These are phyloP conservation scores for Pseudotriccus pelzelni DNA, from an alignment of 2,797 vertebrate species.

Conservation along the genomic window DNA sequence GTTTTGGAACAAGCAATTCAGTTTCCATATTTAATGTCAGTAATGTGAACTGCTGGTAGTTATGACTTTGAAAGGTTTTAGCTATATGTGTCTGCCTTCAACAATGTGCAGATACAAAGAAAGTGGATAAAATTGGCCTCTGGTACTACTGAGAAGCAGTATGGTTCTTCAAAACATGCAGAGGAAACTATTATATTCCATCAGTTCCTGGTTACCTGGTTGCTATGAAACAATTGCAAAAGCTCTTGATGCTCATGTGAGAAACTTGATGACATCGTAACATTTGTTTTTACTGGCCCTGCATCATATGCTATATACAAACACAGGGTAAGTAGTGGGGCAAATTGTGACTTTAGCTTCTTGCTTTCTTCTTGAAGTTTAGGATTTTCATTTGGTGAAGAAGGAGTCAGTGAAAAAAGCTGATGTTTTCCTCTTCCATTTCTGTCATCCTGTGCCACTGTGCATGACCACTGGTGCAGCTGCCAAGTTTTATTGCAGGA, in stretches of 20 bases:
- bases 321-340: not conserved
- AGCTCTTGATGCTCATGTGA: not conserved
- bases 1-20: not conserved
- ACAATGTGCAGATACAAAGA: fast-evolving
- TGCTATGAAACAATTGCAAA: not conserved
- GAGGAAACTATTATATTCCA: not conserved
- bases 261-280: not conserved
- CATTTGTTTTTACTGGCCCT: not conserved
- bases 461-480: not conserved
- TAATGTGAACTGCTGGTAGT: not conserved
- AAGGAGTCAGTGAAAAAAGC: not conserved
- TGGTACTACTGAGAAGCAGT: not conserved
- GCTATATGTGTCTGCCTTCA: not conserved
- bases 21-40: not conserved
- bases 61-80: not conserved
- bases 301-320: not conserved
- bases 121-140: not conserved
- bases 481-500: no score
- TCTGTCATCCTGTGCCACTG: not conserved
- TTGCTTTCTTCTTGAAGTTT: not conserved
- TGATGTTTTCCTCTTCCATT: not conserved
- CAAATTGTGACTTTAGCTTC: not conserved
- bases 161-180: not conserved
- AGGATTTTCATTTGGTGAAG: not conserved
- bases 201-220: not conserved